Conservation (phyloP, 2,113 vertebrate genomes). For the Bos javanicus region DNA sequence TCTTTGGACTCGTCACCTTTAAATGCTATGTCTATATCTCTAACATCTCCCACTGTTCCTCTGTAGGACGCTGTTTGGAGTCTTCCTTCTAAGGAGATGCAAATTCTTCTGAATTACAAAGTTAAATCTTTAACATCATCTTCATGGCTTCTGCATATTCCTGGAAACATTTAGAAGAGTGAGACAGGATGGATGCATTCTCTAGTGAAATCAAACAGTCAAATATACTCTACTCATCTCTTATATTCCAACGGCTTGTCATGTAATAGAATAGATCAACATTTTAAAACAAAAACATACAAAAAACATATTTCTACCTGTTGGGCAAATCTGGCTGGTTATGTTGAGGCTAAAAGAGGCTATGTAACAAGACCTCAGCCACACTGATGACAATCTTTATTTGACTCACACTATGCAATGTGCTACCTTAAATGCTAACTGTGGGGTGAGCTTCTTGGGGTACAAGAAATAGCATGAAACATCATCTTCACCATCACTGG, state of each 20-base stretch:
- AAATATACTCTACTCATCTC: background rate
- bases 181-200: background rate
- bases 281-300: background rate
- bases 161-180: background rate
- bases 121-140: background rate
- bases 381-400: background rate
- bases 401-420: background rate
- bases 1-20: background rate
- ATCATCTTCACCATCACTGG: fast-evolving
- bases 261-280: background rate
- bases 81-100: background rate
- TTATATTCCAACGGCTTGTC: background rate
- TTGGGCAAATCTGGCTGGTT: background rate
- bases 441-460: background rate
- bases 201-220: background rate
- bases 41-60: background rate
- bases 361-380: background rate
- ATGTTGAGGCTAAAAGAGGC: background rate
- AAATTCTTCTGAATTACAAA: background rate
- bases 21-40: background rate
- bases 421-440: background rate
- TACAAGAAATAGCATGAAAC: background rate
- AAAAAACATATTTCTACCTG: background rate
- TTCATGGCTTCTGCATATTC: background rate
- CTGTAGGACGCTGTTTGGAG: background rate